Evolutionary conservation across 2,113 vertebrate species (phyloP).

Genomic region (Lampris megalopsis): DNA sequence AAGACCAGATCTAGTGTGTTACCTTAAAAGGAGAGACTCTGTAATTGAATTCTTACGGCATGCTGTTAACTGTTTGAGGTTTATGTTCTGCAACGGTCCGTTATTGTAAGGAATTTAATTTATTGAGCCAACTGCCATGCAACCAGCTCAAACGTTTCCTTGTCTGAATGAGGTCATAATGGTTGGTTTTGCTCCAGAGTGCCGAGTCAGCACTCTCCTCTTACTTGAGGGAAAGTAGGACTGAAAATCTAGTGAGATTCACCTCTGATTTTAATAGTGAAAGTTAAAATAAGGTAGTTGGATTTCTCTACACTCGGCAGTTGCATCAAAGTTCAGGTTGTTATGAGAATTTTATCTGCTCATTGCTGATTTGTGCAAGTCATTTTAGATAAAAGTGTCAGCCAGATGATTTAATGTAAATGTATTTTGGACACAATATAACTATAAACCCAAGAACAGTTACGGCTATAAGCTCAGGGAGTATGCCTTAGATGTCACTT

Average conservation of each 20-base stretch:
- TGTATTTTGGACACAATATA: too few relatives aligned
- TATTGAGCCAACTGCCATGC: slow-evolving; percentile 26
- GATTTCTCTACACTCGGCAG: not conserved
- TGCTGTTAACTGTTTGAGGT: slow-evolving; percentile 23
- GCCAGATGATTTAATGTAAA: too few relatives aligned
- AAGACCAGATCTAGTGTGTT: not conserved
- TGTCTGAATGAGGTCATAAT: slow-evolving; percentile 26
- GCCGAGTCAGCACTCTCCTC: slow-evolving; percentile 38
- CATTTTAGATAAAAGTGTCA: too few relatives aligned
- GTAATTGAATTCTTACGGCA: slow-evolving; percentile 28
- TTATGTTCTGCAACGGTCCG: slow-evolving; percentile 9
- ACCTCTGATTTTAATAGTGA: not conserved
- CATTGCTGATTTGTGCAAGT: too few relatives aligned
- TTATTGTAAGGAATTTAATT: slow-evolving; percentile 36
- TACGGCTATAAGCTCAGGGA: too few relatives aligned
- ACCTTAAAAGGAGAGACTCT: slow-evolving; percentile 68
- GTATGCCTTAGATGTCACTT: not conserved
- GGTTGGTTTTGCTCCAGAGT: slow-evolving; percentile 19
- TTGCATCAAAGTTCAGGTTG: not conserved
- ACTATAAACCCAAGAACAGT: too few relatives aligned
- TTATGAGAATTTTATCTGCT: too few relatives aligned
- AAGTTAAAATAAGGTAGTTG: too few relatives aligned
- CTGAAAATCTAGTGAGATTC: slow-evolving; percentile 16
- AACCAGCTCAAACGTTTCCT: slow-evolving; percentile 21
- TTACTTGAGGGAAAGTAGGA: not conserved